Evolutionary conservation across 2,888 invertebrate species (phyloP).

Genomic region (Drosophila anomelani): DNA sequence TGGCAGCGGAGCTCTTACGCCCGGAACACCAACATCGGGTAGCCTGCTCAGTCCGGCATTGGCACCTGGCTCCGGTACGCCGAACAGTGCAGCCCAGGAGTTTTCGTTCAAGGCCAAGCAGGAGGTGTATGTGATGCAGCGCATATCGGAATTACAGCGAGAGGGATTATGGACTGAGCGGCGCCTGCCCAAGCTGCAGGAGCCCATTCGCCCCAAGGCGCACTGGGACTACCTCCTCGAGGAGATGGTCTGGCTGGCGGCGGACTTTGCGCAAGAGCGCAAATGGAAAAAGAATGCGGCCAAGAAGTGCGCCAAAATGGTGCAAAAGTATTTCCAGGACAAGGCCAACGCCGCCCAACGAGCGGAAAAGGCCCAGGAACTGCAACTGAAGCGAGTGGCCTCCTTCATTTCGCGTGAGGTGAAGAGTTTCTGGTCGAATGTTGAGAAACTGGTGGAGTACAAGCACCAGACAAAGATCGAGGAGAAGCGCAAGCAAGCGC

Average conservation of each 20-base stretch:
- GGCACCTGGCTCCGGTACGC: conserved; percentile 69
- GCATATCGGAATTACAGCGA: conserved; percentile 95
- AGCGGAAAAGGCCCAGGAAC: conserved; percentile 96
- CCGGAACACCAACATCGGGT: conserved; percentile 68
- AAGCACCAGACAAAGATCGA: conserved; percentile 96
- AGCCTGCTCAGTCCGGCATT: conserved; percentile 69
- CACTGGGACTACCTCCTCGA: conserved; percentile 99
- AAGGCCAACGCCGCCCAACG: conserved; percentile 94
- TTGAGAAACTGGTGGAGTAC: conserved; percentile 98
- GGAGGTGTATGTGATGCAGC: conserved; percentile 96
- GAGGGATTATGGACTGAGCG: conserved; percentile 98
- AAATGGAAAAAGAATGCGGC: conserved; percentile 99
- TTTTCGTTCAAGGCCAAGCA: conserved; percentile 94
- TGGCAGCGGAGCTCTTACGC: conserved; percentile 48
- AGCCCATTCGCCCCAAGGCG: conserved; percentile 94
- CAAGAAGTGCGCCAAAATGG: conserved; percentile 95
- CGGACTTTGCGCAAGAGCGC: conserved; percentile 98
- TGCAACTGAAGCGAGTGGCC: conserved; percentile 93
- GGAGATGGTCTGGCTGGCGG: conserved; percentile 99
- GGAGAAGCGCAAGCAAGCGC: conserved; percentile 96
- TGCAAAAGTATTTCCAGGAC: conserved; percentile 96
- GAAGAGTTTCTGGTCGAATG: conserved; percentile 97
- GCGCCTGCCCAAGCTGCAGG: conserved; percentile 95
- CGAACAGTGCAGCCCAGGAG: conserved; percentile 83
- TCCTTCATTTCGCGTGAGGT: conserved; percentile 96